phyloP scores from a whole-genome alignment of 2,797 vertebrate genomes.

The Anabas testudineus region DNA sequence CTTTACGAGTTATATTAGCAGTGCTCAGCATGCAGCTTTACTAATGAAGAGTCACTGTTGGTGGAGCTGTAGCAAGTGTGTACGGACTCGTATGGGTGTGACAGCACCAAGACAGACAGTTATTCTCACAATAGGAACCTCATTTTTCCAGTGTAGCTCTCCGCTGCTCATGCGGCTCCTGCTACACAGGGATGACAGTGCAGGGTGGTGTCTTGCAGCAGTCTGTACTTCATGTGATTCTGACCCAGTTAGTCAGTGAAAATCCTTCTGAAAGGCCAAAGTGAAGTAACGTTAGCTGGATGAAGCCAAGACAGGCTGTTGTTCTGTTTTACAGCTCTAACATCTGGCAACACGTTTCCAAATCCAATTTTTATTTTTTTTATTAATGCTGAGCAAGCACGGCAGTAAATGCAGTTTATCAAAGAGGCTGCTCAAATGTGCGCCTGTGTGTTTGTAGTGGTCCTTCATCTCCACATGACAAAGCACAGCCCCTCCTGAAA shows the following conservation, averaged over 20 bases:
- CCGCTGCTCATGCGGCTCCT: constrained; percentile 34
- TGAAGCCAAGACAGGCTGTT: neutral
- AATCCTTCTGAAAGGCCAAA: constrained; percentile 31
- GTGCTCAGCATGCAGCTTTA: neutral
- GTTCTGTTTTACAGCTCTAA: neutral
- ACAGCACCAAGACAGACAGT: constrained; percentile 11
- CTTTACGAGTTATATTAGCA: neutral
- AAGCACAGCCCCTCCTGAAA: constrained; percentile 40
- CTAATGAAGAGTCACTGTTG: neutral
- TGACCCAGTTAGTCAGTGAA: constrained; percentile 66
- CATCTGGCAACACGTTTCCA: neutral
- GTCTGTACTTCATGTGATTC: constrained; percentile 22
- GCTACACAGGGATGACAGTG: constrained; percentile 41
- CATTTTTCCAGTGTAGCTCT: constrained; percentile 30
- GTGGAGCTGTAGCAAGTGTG: neutral
- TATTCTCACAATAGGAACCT: constrained; percentile 29
- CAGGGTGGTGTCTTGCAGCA: constrained; percentile 57
- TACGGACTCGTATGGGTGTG: constrained; percentile 23
- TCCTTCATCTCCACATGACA: constrained; percentile 26
- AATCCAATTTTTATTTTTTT: too few relatives aligned
- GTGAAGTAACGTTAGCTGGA: neutral
- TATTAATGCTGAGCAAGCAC: neutral
- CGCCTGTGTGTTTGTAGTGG: neutral
- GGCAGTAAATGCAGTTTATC: constrained; percentile 14
- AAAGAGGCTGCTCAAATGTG: constrained; percentile 10